Conservation (phyloP, 2,113 vertebrate species). For the Pionites leucogaster region DNA sequence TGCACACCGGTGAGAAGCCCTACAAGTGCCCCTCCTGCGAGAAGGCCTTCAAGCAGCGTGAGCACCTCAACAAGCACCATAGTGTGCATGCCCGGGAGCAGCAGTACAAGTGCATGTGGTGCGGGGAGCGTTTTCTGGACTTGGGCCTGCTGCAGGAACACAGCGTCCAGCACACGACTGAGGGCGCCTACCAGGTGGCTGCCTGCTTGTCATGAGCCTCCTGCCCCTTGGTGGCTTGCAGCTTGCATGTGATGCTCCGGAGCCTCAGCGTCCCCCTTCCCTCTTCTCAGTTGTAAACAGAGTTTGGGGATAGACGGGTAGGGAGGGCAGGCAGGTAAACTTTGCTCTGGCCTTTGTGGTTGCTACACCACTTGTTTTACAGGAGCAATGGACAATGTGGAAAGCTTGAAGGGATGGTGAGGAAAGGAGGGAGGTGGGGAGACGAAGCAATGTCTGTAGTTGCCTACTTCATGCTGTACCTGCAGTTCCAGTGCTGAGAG, state of each 20-base stretch:
- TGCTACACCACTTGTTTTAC: accelerated
- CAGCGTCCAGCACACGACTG: conserved; percentile 90
- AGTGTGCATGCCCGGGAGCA: conserved; percentile 93
- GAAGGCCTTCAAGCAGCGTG: conserved; percentile 97
- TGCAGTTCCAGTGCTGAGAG: not conserved
- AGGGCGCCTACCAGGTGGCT: conserved; percentile 87
- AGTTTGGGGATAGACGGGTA: not conserved
- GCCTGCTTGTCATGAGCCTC: conserved; percentile 85
- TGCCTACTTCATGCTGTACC: not conserved
- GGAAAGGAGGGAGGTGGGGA: not conserved
- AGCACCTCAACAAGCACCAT: conserved; percentile 96
- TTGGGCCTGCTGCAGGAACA: conserved; percentile 94
- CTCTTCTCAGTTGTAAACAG: not conserved
- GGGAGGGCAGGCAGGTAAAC: not conserved
- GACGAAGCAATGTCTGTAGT: not conserved
- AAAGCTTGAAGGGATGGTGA: not conserved
- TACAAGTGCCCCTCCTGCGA: conserved; percentile 95
- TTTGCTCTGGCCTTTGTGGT: not conserved
- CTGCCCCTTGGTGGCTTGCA: accelerated
- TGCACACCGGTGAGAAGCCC: conserved; percentile 96
- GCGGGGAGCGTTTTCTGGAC: conserved; percentile 94
- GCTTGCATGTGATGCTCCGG: not conserved
- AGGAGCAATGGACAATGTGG: accelerated
- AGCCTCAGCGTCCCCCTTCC: not conserved
- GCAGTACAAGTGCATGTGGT: conserved; percentile 98